Conservation (phyloP, 2,797 vertebrate genomes). For the Alosa sapidissima region DNA sequence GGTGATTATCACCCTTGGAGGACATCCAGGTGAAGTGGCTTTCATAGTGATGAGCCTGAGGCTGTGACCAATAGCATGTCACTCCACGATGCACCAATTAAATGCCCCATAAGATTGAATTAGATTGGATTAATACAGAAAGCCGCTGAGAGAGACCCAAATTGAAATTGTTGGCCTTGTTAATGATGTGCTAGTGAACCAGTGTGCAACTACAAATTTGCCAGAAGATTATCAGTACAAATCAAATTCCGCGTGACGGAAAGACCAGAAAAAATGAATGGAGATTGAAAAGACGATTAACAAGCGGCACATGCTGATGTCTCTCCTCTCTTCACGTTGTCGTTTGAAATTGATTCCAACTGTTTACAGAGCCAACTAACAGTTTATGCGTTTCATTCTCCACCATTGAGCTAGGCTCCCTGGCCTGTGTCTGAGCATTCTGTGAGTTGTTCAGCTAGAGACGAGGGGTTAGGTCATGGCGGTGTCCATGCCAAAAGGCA, state of each 20-base stretch:
- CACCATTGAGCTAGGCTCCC: background rate
- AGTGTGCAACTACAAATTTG: background rate
- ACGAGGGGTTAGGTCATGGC: background rate
- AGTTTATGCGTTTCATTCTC: background rate
- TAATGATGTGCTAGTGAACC: background rate
- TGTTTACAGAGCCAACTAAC: background rate
- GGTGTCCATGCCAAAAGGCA: background rate
- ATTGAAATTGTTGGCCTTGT: slow-evolving; percentile 12
- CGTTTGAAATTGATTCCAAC: background rate
- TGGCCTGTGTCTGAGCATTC: background rate
- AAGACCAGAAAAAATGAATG: background rate
- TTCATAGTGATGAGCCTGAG: background rate
- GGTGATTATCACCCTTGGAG: background rate
- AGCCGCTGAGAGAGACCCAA: background rate
- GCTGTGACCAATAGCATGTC: slow-evolving; percentile 15
- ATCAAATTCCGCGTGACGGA: slow-evolving; percentile 8
- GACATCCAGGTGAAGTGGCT: background rate
- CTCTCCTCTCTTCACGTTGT: background rate
- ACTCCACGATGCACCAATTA: slow-evolving; percentile 14
- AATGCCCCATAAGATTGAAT: background rate
- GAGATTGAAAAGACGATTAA: background rate
- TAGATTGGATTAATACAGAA: background rate
- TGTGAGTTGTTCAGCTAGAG: background rate
- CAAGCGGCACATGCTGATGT: background rate
- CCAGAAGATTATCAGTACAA: background rate